Evolutionary conservation across 2,797 vertebrate genomes (phyloP).

Genomic region (Oreochromis grahami): DNA sequence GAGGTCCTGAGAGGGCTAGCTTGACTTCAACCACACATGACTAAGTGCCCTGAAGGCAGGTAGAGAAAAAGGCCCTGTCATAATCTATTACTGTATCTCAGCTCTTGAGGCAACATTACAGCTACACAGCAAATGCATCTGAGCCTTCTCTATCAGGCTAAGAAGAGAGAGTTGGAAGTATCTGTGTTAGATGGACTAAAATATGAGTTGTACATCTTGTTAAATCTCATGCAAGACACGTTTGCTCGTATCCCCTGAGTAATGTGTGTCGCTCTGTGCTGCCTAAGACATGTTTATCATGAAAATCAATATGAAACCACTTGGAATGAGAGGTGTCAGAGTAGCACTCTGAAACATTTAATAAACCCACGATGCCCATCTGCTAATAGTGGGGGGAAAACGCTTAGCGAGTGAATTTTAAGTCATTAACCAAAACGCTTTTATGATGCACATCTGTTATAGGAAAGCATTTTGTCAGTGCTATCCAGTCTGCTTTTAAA

Average conservation of each 20-base stretch:
- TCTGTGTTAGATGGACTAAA: conserved; percentile 36
- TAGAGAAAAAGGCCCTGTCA: conserved; percentile 75
- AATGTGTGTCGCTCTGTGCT: conserved; percentile 4
- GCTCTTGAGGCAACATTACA: conserved; percentile 57
- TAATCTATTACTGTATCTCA: conserved; percentile 67
- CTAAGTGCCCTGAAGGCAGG: conserved; percentile 66
- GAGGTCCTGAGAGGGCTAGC: conserved; percentile 61
- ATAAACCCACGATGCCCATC: background rate
- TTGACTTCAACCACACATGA: conserved; percentile 67
- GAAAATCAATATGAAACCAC: conserved; percentile 25
- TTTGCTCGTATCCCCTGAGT: conserved; percentile 27
- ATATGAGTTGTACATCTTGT: conserved; percentile 41
- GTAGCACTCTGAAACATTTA: conserved; percentile 9
- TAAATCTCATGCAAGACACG: conserved; percentile 38
- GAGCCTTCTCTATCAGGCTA: conserved; percentile 2
- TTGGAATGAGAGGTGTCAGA: conserved; percentile 21
- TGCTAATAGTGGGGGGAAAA: background rate
- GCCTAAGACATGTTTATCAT: conserved; percentile 5
- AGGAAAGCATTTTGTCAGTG: background rate
- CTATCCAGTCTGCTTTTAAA: background rate
- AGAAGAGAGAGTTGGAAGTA: conserved; percentile 16
- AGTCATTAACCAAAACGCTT: background rate
- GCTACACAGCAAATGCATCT: conserved; percentile 47
- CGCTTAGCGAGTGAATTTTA: background rate
- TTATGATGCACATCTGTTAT: background rate